These are phyloP conservation scores for Neodiprion pinetum DNA, from an alignment of 1,140 invertebrate genomes.

Conservation along the genomic window DNA sequence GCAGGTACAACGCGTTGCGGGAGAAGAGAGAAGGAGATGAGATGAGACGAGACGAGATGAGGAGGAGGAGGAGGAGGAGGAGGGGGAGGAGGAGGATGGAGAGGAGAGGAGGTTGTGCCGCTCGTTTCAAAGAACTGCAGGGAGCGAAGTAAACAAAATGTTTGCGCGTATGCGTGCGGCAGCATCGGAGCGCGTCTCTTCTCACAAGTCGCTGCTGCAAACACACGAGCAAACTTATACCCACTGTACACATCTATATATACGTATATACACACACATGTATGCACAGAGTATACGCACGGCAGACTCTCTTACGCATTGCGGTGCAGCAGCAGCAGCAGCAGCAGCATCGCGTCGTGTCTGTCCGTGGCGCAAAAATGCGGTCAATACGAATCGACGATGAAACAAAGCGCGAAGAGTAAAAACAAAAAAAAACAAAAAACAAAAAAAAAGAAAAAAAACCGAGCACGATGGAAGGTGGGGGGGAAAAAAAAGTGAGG, in stretches of 20 bases:
- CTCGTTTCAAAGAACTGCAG: constrained; percentile 56
- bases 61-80: background rate
- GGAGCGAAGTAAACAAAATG: constrained; percentile 60
- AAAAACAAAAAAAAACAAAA: too few species aligned
- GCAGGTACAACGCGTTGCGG: background rate
- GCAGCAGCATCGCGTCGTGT: too few species aligned
- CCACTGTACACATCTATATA: too few species aligned
- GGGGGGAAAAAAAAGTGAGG: background rate
- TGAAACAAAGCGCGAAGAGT: too few species aligned
- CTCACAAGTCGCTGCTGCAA: too few species aligned
- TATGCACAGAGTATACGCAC: too few species aligned
- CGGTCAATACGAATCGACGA: too few species aligned
- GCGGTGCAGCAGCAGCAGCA: too few species aligned
- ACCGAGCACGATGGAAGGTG: constrained; percentile 17
- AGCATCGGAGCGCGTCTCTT: background rate
- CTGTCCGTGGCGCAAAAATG: too few species aligned
- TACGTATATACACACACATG: too few species aligned
- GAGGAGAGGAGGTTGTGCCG: constrained; percentile 38
- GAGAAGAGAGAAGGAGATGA: background rate
- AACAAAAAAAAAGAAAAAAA: background rate
- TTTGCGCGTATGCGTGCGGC: constrained; percentile 37
- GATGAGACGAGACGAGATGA: background rate
- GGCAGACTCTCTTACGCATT: too few species aligned
- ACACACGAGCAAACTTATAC: background rate
- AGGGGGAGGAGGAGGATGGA: constrained; percentile 12